Base-by-base conservation (phyloP, 1,140 invertebrate genomes). In the Acromyrmex heyeri region DNA sequence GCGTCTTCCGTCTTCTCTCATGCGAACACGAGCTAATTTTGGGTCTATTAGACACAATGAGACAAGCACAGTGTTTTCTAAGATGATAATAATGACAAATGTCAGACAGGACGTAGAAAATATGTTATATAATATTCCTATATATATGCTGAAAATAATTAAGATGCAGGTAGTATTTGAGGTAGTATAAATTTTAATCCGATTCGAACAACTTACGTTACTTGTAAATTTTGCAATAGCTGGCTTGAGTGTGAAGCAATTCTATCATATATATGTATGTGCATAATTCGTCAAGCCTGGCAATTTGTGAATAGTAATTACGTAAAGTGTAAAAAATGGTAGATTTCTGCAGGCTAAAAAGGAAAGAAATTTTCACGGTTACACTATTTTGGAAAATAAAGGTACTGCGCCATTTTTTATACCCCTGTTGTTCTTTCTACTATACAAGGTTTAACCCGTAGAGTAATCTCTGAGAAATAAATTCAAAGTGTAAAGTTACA, bases 381-480 rank as follows among this genome's bases (percentile, higher is more conserved):
- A 70, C 4, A 4, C 10, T 0, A 6, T 24, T 70, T 70, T 27
- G 16, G 16, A 44, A 81, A 18, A 81, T 70, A 59, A 70, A 38
- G 14, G 14, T 18, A 34, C 16, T 21, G 30, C 1, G 27, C 55
- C 16, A 44, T 16, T 55, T 81, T 81, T 81, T 57, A 57, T 0
- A 6, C 44, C 16, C 14, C 21, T 38, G 21, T 48, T 16, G 48
- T 79, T 57, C 27, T 14, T 27, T 12, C 62, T 30, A 55, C 50
- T 69, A 30, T 69, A 59, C 30, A n/a, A 30, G 48, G 50, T 38
- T 81, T 70, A 81, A 70, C 30, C 10, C 1, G 24, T 5, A 21
- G 1, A 16, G 50, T 81, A 70, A 81, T 70, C 55, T 24, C 50
- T 18, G 21, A 81, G 16, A 57, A 81, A 81, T 81, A 81, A 70